These are phyloP conservation scores for western clawed frog (Xenopus tropicalis) DNA, from an alignment of 2,113 vertebrate genomes.

Conservation along the genomic window UCB_Xtro_10.0 CM004445.2:61961501-61962000, in stretches of 20 bases:
- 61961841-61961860: conserved; percentile 12
- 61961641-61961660: background rate
- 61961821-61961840: conserved; percentile 31
- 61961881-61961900: conserved; percentile 1
- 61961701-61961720: conserved; percentile 28
- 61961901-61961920: conserved; percentile 21
- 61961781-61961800: conserved; percentile 30
- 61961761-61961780: conserved; percentile 21
- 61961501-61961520: no score
- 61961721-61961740: conserved; percentile 25
- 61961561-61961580: no score
- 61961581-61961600: no score
- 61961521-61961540: no score
- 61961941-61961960: background rate
- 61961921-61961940: background rate
- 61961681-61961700: conserved; percentile 16
- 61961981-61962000: background rate
- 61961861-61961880: conserved; percentile 6
- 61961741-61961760: conserved; percentile 30
- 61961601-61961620: no score
- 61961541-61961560: no score
- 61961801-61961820: conserved; percentile 35
- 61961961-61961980: background rate
- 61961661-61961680: background rate
- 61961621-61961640: no score